These are phyloP conservation scores for Stomatorhinus ivindoensis DNA, from an alignment of 2,113 vertebrate species.

Conservation along the genomic window DNA sequence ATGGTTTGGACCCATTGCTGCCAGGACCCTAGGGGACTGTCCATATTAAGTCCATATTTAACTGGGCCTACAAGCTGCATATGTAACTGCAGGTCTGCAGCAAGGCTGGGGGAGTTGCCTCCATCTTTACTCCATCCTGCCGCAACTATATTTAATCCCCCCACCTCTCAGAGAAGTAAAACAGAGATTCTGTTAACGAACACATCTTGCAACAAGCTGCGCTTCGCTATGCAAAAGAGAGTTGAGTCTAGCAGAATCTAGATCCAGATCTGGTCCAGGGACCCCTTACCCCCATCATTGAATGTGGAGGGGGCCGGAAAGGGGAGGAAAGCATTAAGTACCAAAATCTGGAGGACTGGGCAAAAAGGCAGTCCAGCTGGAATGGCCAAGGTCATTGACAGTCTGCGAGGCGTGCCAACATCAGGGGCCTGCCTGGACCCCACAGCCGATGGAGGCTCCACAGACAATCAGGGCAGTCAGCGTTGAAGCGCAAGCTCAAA, in stretches of 20 bases:
- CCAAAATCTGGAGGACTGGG: neutral
- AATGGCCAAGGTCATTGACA: neutral
- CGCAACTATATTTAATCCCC: neutral
- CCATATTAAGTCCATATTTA: neutral
- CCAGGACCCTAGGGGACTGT: neutral
- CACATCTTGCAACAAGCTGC: neutral
- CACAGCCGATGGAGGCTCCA: neutral
- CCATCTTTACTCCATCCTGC: neutral
- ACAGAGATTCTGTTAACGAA: neutral
- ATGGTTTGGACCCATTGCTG: neutral
- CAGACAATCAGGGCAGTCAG: neutral
- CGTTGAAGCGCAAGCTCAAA: neutral
- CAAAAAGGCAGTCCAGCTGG: neutral
- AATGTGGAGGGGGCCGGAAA: neutral
- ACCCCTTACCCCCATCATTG: neutral
- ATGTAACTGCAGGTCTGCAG: neutral
- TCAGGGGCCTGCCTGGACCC: neutral
- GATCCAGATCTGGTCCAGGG: neutral
- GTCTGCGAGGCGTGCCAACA: neutral
- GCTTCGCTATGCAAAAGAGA: neutral
- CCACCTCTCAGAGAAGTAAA: neutral
- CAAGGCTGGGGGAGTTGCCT: too few relatives aligned
- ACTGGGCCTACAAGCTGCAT: neutral
- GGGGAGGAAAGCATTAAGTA: neutral
- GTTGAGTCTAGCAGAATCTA: neutral